Evolutionary conservation across 2,888 invertebrate genomes (phyloP).

Genomic region (Quadroppia sp.): DNA sequence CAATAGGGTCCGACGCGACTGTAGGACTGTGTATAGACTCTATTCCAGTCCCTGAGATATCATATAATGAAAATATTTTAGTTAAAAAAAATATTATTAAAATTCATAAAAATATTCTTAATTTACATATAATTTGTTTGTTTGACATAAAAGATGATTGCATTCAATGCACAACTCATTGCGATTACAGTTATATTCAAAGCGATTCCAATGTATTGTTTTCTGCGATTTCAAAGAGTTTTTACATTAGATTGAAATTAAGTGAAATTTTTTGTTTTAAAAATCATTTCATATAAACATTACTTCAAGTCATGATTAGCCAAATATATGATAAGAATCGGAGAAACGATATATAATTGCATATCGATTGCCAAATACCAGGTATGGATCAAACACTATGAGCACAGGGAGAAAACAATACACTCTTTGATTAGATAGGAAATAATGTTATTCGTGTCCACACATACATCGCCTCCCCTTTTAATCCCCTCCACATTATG

Average conservation of each 20-base stretch:
- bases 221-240: too few species aligned
- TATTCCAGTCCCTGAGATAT: slow-evolving; percentile 37
- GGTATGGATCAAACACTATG: slow-evolving; percentile 35
- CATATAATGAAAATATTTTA: too few species aligned
- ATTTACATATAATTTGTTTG: too few species aligned
- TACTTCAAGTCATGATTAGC: slow-evolving; percentile 7
- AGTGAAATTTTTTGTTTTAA: neutral
- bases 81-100: too few species aligned
- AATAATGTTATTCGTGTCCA: too few species aligned
- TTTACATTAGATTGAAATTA: too few species aligned
- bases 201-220: slow-evolving; percentile 29
- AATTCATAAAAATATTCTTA: too few species aligned
- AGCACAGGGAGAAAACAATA: too few species aligned
- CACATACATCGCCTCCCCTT: too few species aligned
- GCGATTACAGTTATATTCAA: slow-evolving; percentile 23
- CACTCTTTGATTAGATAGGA: too few species aligned
- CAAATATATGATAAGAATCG: slow-evolving; percentile 26
- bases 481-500: too few species aligned
- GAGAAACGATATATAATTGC: slow-evolving; percentile 39
- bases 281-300: too few species aligned
- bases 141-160: slow-evolving; percentile 25
- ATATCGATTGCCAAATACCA: slow-evolving; percentile 41
- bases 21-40: slow-evolving; percentile 41
- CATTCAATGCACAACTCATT: slow-evolving; percentile 25
- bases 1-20: slow-evolving; percentile 46